Conservation (phyloP, 2,797 vertebrate species). For the Silurus lanzhouensis region DNA sequence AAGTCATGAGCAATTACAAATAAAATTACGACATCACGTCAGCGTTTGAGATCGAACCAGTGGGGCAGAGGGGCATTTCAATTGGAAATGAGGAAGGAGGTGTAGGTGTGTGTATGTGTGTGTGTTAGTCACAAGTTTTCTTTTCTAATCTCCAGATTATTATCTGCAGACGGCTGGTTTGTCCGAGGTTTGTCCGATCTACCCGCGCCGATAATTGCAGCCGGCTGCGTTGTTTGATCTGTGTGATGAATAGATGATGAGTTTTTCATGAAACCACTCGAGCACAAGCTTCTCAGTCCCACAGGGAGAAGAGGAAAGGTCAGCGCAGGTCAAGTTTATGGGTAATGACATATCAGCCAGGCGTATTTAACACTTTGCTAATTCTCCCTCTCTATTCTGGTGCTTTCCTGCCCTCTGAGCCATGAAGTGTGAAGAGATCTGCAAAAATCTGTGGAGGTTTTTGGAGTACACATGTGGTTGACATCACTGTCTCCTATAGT, state of each 20-base stretch:
- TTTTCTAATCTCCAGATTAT: slow-evolving; percentile 81
- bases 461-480: slow-evolving; percentile 71
- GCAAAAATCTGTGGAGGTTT: slow-evolving; percentile 76
- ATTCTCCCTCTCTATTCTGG: slow-evolving; percentile 89
- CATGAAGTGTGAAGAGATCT: slow-evolving; percentile 67
- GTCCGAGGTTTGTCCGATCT: slow-evolving; percentile 84
- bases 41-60: slow-evolving; percentile 72
- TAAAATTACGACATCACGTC: slow-evolving; percentile 74
- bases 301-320: slow-evolving; percentile 83
- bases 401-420: slow-evolving; percentile 75
- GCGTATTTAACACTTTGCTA: slow-evolving; percentile 92
- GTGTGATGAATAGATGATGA: slow-evolving; percentile 99
- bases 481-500: slow-evolving; percentile 64
- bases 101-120: not conserved
- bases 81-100: slow-evolving; percentile 15
- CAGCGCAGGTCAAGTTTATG: slow-evolving; percentile 92
- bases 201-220: slow-evolving; percentile 93
- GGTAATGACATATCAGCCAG: slow-evolving; percentile 95
- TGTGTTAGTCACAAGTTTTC: slow-evolving; percentile 40
- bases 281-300: slow-evolving; percentile 82
- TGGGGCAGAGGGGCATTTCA: slow-evolving; percentile 42
- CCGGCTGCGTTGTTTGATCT: slow-evolving; percentile 92
- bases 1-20: slow-evolving; percentile 78
- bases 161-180: slow-evolving; percentile 83
- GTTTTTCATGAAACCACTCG: slow-evolving; percentile 99